Percentiles rank a stretch among this genome's conserved stretches.
phyloP scores from a whole-genome alignment of 2,113 vertebrate species.

The Climacteris rufus region DNA sequence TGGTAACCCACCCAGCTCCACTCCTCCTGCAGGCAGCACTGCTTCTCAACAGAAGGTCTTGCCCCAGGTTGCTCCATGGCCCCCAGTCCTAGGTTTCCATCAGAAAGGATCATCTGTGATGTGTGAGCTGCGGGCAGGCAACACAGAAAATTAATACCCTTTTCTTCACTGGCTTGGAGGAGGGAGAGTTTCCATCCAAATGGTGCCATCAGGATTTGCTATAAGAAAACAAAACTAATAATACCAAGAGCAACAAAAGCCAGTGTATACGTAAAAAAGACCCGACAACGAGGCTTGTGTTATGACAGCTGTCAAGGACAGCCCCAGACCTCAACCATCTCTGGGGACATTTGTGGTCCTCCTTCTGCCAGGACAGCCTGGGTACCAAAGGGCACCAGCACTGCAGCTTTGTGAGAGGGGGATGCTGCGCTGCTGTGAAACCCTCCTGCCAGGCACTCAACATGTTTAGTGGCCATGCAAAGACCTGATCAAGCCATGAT shows the following conservation, averaged over 20 bases:
- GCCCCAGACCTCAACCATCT: neutral
- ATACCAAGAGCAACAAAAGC: neutral
- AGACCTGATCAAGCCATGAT: neutral
- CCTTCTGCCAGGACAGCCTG: neutral
- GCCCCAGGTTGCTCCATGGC: neutral
- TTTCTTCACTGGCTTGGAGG: neutral
- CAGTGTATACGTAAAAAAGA: neutral
- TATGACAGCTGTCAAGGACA: neutral
- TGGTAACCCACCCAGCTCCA: neutral
- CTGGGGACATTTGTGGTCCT: rapidly evolving
- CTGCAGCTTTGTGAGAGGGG: neutral
- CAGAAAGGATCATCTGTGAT: constrained; percentile 48
- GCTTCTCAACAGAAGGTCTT: neutral
- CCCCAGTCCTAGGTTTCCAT: neutral
- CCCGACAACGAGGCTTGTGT: rapidly evolving
- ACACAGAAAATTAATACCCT: constrained; percentile 9
- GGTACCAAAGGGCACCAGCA: neutral
- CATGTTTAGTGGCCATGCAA: neutral
- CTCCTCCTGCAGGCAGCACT: neutral
- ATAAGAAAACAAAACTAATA: neutral
- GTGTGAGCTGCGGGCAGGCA: neutral
- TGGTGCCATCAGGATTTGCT: neutral
- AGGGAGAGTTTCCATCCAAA: neutral
- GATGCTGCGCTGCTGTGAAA: neutral
- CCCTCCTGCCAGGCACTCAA: neutral